phyloP scores from a whole-genome alignment of 2,113 vertebrate genomes.

The Romanogobio albipinnatus region DNA sequence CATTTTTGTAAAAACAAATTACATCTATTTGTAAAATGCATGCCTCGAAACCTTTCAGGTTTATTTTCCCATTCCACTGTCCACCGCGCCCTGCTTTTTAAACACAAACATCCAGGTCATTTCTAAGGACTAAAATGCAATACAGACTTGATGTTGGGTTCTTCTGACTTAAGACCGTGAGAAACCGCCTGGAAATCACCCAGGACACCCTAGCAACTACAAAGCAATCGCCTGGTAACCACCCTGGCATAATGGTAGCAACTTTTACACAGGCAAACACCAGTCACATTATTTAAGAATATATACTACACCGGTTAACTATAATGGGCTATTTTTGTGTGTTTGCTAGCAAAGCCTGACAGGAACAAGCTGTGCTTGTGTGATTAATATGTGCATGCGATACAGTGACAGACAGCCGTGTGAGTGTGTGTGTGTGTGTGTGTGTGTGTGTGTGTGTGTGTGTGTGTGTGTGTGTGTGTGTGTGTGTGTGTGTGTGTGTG shows the following conservation, averaged over 20 bases:
- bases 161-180: not conserved
- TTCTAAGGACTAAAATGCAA: not conserved
- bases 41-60: not conserved
- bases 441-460: not conserved
- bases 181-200: not conserved
- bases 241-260: not conserved
- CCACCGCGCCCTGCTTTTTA: not conserved
- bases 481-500: no score
- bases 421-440: not conserved
- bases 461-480: no score
- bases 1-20: no score
- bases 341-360: not conserved
- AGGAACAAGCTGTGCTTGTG: slow-evolving; percentile 23
- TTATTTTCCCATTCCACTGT: not conserved
- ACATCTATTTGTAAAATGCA: no score
- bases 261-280: not conserved
- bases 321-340: not conserved
- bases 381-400: slow-evolving; percentile 10
- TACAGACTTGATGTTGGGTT: not conserved
- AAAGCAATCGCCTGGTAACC: not conserved
- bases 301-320: not conserved
- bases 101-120: not conserved
- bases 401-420: slow-evolving; percentile 10
- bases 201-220: not conserved
- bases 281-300: not conserved